Percentiles rank a stretch among this genome's conserved stretches.
Evolutionary conservation across 2,888 invertebrate species (phyloP).

Genomic region (Heliconius erato): DNA sequence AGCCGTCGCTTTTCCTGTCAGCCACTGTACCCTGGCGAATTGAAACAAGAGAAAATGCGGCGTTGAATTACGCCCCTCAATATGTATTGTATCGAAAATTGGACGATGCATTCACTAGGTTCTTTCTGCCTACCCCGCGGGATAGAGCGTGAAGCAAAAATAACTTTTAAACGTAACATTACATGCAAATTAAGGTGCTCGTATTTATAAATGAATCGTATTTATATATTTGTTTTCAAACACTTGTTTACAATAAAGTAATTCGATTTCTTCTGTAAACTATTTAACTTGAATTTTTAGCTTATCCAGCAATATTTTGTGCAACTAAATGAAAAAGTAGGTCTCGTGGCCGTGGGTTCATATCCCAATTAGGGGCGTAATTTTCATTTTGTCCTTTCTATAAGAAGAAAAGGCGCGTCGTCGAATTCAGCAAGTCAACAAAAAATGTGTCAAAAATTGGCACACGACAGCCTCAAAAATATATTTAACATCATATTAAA

Average conservation of each 20-base stretch:
- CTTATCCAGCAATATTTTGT: background rate
- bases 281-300: background rate
- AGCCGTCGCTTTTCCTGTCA: too few species aligned
- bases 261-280: slow-evolving; percentile 9
- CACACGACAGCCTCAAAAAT: background rate
- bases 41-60: too few species aligned
- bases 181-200: slow-evolving; percentile 55
- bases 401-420: background rate
- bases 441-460: background rate
- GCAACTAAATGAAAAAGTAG: background rate
- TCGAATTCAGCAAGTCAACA: background rate
- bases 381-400: background rate
- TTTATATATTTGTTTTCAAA: slow-evolving; percentile 47
- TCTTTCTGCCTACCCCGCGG: background rate
- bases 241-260: slow-evolving; percentile 25
- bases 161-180: slow-evolving; percentile 49
- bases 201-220: too few species aligned
- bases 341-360: background rate
- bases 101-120: background rate
- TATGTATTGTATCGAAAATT: too few species aligned
- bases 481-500: background rate
- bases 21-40: too few species aligned
- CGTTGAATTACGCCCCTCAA: too few species aligned
- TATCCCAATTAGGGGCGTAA: background rate
- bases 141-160: too few species aligned